Evolutionary conservation across 2,888 invertebrate species (phyloP), one percentile per base, ranked within the genome.

Genomic region (Plagiodera versicolora): DNA sequence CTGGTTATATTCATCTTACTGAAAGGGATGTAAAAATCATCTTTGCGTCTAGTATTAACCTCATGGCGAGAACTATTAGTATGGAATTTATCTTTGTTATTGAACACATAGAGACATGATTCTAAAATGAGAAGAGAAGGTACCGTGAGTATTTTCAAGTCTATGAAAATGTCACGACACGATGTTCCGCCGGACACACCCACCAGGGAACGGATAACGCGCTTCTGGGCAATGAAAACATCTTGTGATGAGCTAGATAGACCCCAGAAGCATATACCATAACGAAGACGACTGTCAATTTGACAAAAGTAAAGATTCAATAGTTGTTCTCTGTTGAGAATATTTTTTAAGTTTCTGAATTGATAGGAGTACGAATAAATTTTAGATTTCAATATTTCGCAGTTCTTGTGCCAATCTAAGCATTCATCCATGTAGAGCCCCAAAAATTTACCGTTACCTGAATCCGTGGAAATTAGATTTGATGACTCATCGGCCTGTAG

Each of bases 181-280:
- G 52, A 52, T 8, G 30, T 52, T 52, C 39, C 17, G 39, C 35
- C 35, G 52, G 35, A 35, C 18, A 19, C 35, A 17, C 53, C 53
- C 39, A 53, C 39, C 53, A 53, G 18, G 19, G 44, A 53, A 53
- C 53, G 44, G 16, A 49, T 19, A 49, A 49, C 30, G 24, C 49
- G 19, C 20, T 53, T 53, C 35, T 53, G 53, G 14, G 53, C n/a
- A 20, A 39, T 20, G 35, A 53, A 53, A 20, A 53, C 53, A 19
- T 53, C 39, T 44, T 39, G 24, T 39, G 39, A 44, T 20, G 44
- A 44, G 19, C 19, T 20, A 19, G 35, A 32, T 53, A 53, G 24
- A 20, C 52, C 52, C 18, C 17, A 32, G 28, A 32, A 35, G 52
- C 52, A 52, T 32, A 52, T 52, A 52, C 35, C 39, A 20, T 39